Percentiles rank a stretch among this genome's conserved stretches.
These are phyloP conservation scores for Neodon shergylaensis DNA, from an alignment of 2,113 vertebrate genomes.

Conservation along the genomic window DNA sequence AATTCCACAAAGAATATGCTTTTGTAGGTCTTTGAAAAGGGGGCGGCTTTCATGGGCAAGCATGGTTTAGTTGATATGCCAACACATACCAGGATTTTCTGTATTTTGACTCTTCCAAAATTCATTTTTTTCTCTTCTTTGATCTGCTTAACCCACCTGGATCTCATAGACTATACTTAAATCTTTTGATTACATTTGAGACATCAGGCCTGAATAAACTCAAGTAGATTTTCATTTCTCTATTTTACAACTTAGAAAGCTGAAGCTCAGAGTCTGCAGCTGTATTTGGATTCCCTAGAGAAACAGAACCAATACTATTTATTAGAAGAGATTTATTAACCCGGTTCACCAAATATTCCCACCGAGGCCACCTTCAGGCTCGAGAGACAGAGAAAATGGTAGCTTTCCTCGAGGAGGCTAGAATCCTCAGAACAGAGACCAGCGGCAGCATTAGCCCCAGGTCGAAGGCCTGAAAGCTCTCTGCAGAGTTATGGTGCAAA, in stretches of 20 bases:
- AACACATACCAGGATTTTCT: not conserved
- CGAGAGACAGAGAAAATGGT: not conserved
- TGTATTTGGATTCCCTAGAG: not conserved
- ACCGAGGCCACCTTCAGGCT: not conserved
- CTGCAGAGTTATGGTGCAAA: not conserved
- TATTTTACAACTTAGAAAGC: not conserved
- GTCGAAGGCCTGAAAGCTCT: not conserved
- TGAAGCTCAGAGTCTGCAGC: not conserved
- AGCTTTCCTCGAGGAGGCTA: not conserved
- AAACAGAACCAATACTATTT: not conserved
- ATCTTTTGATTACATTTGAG: not conserved
- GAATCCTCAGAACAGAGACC: not conserved
- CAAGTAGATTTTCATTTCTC: not conserved
- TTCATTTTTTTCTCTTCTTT: not conserved
- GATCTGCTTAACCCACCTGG: not conserved
- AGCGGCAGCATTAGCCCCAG: no score
- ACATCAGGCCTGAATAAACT: not conserved
- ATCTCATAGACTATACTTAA: not conserved
- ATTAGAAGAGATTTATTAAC: not conserved
- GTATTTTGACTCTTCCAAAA: not conserved
- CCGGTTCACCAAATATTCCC: not conserved
- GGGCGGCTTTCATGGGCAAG: not conserved
- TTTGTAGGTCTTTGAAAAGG: not conserved
- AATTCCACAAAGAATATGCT: not conserved
- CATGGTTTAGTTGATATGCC: accelerated